A percentile compares a stretch with the other conserved stretches of the same genome.
Conservation (phyloP, 1,140 invertebrate genomes). For the Laodelphax striatellus region DNA sequence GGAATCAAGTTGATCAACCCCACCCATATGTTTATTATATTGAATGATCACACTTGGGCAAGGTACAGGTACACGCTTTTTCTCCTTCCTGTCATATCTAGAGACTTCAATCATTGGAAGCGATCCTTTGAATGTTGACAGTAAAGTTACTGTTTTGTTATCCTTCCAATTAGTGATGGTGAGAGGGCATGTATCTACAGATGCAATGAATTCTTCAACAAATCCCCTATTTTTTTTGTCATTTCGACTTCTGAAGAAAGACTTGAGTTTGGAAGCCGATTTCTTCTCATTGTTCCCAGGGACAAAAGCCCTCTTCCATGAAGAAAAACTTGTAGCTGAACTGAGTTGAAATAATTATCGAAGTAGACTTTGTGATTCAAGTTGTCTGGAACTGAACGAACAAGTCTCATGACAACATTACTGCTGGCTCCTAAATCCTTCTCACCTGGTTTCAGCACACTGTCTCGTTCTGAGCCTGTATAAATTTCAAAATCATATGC, state of each 20-base stretch:
- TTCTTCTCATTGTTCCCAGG: constrained; percentile 15
- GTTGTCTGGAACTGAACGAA: constrained; percentile 9
- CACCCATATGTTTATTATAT: constrained; percentile 36
- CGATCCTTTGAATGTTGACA: constrained; percentile 25
- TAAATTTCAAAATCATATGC: constrained; percentile 22
- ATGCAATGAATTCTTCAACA: background rate
- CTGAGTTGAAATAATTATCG: constrained; percentile 23
- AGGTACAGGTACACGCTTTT: background rate
- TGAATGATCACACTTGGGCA: constrained; percentile 14
- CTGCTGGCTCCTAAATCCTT: constrained; percentile 21
- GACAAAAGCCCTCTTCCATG: constrained; percentile 20
- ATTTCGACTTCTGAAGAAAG: constrained; percentile 17
- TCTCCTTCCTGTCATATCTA: constrained; percentile 10
- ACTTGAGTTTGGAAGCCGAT: constrained; percentile 18
- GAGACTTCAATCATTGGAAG: constrained; percentile 21
- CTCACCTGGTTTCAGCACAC: constrained; percentile 12
- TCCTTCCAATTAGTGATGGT: constrained; percentile 25
- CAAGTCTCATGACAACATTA: constrained; percentile 17
- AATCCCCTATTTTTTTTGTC: constrained; percentile 17
- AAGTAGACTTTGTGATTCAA: constrained; percentile 20
- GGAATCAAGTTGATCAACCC: constrained; percentile 33
- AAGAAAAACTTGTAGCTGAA: constrained; percentile 19
- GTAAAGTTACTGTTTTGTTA: constrained; percentile 28
- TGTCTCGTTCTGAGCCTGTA: constrained; percentile 10
- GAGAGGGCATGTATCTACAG: constrained; percentile 8